Conservation (phyloP, 2,797 vertebrate species). For the Pipistrellus kuhlii region DNA sequence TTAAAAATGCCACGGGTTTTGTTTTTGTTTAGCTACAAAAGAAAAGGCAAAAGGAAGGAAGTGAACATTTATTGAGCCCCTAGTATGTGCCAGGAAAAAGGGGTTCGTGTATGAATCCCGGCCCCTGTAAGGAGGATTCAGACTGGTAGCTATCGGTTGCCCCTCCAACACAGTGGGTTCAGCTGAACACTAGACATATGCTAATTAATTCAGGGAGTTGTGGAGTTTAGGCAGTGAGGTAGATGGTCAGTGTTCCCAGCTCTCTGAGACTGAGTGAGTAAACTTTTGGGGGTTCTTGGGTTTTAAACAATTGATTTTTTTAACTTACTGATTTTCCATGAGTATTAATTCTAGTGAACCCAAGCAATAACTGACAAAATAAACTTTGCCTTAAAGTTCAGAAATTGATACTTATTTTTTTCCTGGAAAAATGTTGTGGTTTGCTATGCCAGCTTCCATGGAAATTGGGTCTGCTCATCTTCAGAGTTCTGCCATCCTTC, state of each 20-base stretch:
- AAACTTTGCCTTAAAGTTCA: not conserved
- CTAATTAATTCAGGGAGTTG: not conserved
- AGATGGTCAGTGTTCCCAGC: not conserved
- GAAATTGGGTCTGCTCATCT: not conserved
- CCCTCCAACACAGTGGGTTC: not conserved
- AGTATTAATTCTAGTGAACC: not conserved
- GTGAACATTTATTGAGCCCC: slow-evolving; percentile 62
- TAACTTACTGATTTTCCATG: not conserved
- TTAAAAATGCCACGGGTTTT: slow-evolving; percentile 77
- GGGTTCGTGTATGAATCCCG: not conserved
- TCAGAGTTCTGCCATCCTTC: not conserved
- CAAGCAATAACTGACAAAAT: not conserved
- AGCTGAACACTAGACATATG: not conserved
- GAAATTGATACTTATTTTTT: not conserved
- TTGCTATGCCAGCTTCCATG: not conserved
- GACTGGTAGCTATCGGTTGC: not conserved
- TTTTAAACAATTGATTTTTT: not conserved
- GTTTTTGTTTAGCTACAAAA: slow-evolving; percentile 72
- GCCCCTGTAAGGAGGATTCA: not conserved
- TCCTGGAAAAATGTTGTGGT: not conserved
- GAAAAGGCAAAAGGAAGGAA: slow-evolving; percentile 68
- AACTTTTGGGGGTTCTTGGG: not conserved
- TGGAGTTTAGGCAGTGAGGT: not conserved
- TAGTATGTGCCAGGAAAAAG: slow-evolving; percentile 31
- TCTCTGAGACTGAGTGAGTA: not conserved